These are phyloP conservation scores for Lamellibrachia luymesi DNA, from an alignment of 1,140 invertebrate genomes.

Conservation along the genomic window DNA sequence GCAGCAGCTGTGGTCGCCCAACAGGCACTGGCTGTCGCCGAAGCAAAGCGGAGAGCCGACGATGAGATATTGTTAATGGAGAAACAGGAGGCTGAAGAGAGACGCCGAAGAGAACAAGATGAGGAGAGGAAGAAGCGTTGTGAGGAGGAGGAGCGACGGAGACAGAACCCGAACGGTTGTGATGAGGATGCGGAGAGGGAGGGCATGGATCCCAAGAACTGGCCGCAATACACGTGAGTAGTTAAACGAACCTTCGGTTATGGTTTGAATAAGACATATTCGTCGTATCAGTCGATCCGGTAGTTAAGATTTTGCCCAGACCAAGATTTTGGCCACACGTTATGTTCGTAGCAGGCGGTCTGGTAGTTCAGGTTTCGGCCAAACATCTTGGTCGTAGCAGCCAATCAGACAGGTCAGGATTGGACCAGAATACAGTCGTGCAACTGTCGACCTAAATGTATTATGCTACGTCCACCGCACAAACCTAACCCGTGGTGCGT, in stretches of 20 bases:
- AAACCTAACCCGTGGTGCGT: too few species aligned
- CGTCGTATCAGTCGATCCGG: background rate
- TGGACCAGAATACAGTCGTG: too few species aligned
- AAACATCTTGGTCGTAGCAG: too few species aligned
- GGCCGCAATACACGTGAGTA: slow-evolving; percentile 40
- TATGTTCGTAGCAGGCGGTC: too few species aligned
- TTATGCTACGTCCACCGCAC: too few species aligned
- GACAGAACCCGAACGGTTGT: background rate
- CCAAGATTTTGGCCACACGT: too few species aligned
- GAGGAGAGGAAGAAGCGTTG: slow-evolving; percentile 22
- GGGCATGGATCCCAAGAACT: slow-evolving; percentile 37
- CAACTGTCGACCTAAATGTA: too few species aligned
- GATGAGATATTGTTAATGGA: slow-evolving; percentile 23
- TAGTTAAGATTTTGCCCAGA: too few species aligned
- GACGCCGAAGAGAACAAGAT: slow-evolving; percentile 29
- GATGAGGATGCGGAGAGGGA: background rate
- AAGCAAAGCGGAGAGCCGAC: slow-evolving; percentile 30
- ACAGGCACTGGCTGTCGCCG: slow-evolving; percentile 33
- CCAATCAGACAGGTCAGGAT: too few species aligned
- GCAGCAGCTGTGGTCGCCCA: slow-evolving; percentile 26
- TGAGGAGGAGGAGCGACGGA: background rate
- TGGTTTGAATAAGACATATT: background rate
- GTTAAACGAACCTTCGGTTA: background rate
- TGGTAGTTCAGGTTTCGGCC: too few species aligned
- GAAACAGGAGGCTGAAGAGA: slow-evolving; percentile 22